Evolutionary conservation across 2,888 invertebrate species (phyloP), one percentile per base, ranked within the genome.

Genomic region (Phalera bucephala): DNA sequence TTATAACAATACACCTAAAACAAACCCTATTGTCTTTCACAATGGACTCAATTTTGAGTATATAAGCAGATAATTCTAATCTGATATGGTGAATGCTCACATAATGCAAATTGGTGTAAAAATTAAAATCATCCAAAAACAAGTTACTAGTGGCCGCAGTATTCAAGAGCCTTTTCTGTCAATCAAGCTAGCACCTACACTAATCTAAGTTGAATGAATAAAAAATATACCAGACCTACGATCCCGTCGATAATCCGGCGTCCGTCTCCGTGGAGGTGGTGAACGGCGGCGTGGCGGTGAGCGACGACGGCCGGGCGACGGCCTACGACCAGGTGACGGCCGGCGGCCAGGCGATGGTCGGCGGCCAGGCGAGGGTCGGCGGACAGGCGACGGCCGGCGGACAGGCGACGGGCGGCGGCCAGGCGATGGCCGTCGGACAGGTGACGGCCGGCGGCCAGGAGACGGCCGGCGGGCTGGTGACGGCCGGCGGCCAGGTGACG

Each of bases 281-380:
- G 45, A 41, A 0, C 38, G 29, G 0, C 40, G 40, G 0, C 62
- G 50, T 3, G 41, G 31, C n/a, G 47, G 40, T 3, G 33, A n/a
- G 1, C 17, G 17, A 9, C 17, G 12, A 2, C 6, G 29, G 2
- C 6, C 11, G 1, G 42, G 33, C 8, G 47, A 40, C 3, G 33
- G 10, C 0, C 41, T 46, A 0, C 44, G 40, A 1, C 3, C 25
- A 0, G 62, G 52, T 1, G 62, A 52, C 9, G 60, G 47, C 1
- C 59, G 52, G 5, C 61, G 47, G 0, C 22, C 41, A 0, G 55
- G 61, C 0, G 59, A 57, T 4, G 57, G 43, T 9, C 52, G 36
- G 1, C 50, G 48, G 6, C 48, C 25, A 1, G 37, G 38, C 10
- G 58, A 56, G n/a, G n/a, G n/a, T n/a, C n/a, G n/a, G n/a, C n/a